Base-by-base conservation (phyloP, 2,113 vertebrate species). In the Salvelinus fontinalis region DNA sequence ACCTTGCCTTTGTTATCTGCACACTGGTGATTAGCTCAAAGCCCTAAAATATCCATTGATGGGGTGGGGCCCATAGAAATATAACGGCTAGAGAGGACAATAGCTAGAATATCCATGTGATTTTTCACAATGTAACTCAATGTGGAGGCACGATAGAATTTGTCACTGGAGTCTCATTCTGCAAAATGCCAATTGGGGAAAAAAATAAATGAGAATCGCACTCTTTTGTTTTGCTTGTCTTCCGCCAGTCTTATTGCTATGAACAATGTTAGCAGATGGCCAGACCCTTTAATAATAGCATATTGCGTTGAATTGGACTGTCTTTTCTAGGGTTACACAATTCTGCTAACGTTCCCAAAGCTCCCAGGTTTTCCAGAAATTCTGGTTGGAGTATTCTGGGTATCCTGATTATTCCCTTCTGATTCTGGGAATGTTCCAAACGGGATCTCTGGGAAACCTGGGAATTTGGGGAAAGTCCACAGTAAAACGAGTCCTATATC, bases 1-100 rank as follows among this genome's bases (percentile, higher is more conserved):
- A 91, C 88, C 88, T 87, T 74, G 81, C 76, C 73, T 86, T 83
- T 78, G 80, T 86, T 85, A 85, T 72, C 83, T 85, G 85, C 84
- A 85, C 81, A 79, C 59, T 31, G 49, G 85, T 88, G 89, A 89
- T 91, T 87, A 91, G 86, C 81, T 78, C 81, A 73, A 75, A 85
- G 67, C 83, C 83, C 85, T 87, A 86, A 80, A 81, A 86, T 71
- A 31, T 68, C 13, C 27, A 68, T 34, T 68, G 29, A 68, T 68
- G 67, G 13, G 31, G 16, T 68, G 67, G 27, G 65, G 31, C 18
- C 18, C 31, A 68, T 68, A 34, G 31, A 68, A 68, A 68, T 34
- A 39, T 5, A 39, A 34, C 18, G 20, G 9, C 7, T 24, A 62
- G 59, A 62, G n/a, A n/a, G 59, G 59, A 62, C n/a, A 22, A n/a